Evolutionary conservation across 2,888 invertebrate genomes (phyloP).

Genomic region (Acronicta psi): DNA sequence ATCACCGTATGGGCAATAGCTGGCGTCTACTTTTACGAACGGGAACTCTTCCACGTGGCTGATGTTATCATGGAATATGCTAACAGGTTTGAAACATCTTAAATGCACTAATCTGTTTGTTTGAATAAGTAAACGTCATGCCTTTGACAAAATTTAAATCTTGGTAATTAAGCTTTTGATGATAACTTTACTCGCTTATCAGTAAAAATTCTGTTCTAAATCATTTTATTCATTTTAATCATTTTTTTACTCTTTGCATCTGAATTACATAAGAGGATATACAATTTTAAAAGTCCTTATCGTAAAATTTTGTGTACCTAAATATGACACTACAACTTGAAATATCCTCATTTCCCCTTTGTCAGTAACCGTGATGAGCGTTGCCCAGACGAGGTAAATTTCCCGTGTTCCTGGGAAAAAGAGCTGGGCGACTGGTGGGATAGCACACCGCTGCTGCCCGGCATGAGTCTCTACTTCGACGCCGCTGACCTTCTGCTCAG

Average conservation of each 20-base stretch:
- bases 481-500: constrained; percentile 80
- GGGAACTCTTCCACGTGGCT: constrained; percentile 72
- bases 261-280: too few species aligned
- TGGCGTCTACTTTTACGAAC: constrained; percentile 71
- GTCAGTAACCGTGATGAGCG: constrained; percentile 39
- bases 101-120: too few species aligned
- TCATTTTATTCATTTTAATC: too few species aligned
- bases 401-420: constrained; percentile 70
- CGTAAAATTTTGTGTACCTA: too few species aligned
- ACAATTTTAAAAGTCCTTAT: too few species aligned
- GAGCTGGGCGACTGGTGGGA: constrained; percentile 87
- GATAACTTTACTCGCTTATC: too few species aligned
- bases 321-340: too few species aligned
- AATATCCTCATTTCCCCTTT: background rate
- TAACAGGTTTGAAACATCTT: constrained; percentile 56
- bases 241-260: too few species aligned
- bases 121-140: too few species aligned
- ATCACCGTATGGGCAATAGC: constrained; percentile 68
- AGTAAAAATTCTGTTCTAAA: too few species aligned
- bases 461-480: constrained; percentile 72
- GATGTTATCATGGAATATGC: constrained; percentile 65
- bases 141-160: too few species aligned
- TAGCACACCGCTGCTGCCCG: constrained; percentile 70
- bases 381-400: constrained; percentile 28
- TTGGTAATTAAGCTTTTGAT: too few species aligned